Conservation (phyloP, 1,140 invertebrate species). For the Gerris buenoi region DNA sequence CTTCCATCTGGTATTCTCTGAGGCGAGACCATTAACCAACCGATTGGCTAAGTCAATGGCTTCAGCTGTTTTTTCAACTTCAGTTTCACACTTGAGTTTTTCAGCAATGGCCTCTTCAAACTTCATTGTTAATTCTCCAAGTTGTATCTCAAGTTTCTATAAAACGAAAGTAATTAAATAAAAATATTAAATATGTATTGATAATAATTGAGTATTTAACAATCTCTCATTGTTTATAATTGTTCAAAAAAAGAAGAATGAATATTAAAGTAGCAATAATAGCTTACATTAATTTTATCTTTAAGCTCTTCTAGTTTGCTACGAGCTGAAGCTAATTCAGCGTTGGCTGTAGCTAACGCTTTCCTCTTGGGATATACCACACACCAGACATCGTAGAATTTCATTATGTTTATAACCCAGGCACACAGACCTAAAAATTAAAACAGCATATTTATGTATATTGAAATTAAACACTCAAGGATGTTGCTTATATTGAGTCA, state of each 20-base stretch:
- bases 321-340: slow-evolving; percentile 61
- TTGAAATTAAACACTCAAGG: too few relatives aligned
- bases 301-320: slow-evolving; percentile 55
- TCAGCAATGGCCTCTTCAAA: slow-evolving; percentile 72
- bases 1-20: slow-evolving; percentile 77
- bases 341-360: slow-evolving; percentile 62
- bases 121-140: slow-evolving; percentile 55
- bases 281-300: slow-evolving; percentile 38
- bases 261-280: too few relatives aligned
- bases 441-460: neutral
- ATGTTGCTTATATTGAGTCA: too few relatives aligned
- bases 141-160: slow-evolving; percentile 63
- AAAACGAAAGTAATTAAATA: slow-evolving; percentile 12
- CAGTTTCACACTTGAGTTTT: slow-evolving; percentile 73
- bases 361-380: slow-evolving; percentile 81
- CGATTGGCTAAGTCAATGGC: slow-evolving; percentile 85
- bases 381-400: slow-evolving; percentile 81
- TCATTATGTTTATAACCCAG: slow-evolving; percentile 87
- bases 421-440: slow-evolving; percentile 51
- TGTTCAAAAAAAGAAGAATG: too few relatives aligned
- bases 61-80: slow-evolving; percentile 63
- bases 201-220: too few relatives aligned
- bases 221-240: too few relatives aligned
- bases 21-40: slow-evolving; percentile 79
- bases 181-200: too few relatives aligned